Base-by-base conservation (phyloP, 2,888 invertebrate genomes). In the Luperina nickerlii region DNA sequence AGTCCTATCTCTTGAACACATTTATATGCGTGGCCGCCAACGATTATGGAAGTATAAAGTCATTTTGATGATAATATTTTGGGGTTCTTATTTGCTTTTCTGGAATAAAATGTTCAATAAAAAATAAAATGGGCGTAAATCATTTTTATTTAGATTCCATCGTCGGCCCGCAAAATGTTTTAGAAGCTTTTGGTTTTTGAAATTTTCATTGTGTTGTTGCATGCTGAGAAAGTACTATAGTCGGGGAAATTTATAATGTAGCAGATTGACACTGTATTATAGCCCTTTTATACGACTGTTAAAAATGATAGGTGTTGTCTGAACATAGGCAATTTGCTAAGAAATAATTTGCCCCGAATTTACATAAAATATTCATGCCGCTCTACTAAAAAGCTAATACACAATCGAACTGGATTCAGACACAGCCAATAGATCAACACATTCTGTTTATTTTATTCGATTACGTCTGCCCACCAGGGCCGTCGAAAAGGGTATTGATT, bases 401-500 rank as follows among this genome's bases (percentile, higher is more conserved):
- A 32, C 32, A 15, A 42, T 32, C 24, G 18, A 27, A 38, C 7
- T n/a, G 24, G 24, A 32, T 20, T 81, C 13, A 45, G 20, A 32
- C 2, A 48, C 32, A 54, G 42, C 63, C 20, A 82, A 69, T 74
- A 60, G 45, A 82, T 82, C 76, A 82, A 74, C 42, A 69, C 38
- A 69, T 54, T 74, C 51, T 88, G 69, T 77, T 74, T 86, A 70
- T 82, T 69, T 81, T 72, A 85, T 86, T 81, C 48, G 74, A 69
- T 85, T 72, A 68, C 57, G 70, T 51, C 42, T 74, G 27, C 73
- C 32, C n/a, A 51, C 62, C 42, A 66, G 27, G 42, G 51, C 65
- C 48, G 70, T 54, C 80, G 86, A 85, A 85, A 82, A 82, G 88
- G 86, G 77, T 85, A 85, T 88, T 88, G 88, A 88, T 85, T 85